Conservation (phyloP, 2,797 vertebrate species). For the Hozukius guyotensis region DNA sequence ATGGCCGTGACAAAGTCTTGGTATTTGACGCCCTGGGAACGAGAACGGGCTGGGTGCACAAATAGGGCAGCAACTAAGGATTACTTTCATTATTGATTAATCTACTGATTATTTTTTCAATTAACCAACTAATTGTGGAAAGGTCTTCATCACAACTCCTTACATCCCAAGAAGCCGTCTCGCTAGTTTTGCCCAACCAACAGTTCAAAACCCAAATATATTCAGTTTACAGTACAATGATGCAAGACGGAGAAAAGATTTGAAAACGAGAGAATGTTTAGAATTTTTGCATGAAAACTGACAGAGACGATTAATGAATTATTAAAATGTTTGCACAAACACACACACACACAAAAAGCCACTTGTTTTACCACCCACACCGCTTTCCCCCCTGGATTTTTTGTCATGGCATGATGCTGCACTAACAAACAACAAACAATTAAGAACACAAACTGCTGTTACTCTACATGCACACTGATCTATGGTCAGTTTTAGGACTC, state of each 20-base stretch:
- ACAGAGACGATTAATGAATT: background rate
- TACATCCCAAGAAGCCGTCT: background rate
- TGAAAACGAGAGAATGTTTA: background rate
- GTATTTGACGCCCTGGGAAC: too few species aligned
- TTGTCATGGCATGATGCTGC: slow-evolving; percentile 27
- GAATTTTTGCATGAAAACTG: background rate
- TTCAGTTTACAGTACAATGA: background rate
- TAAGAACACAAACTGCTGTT: slow-evolving; percentile 38
- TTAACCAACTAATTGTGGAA: background rate
- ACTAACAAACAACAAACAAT: slow-evolving; percentile 33
- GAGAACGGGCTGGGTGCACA: background rate
- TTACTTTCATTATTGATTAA: background rate
- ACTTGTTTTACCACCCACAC: background rate
- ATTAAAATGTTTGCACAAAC: background rate
- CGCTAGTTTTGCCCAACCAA: background rate
- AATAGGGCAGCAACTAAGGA: background rate
- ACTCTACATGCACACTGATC: slow-evolving; percentile 32
- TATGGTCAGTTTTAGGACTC: slow-evolving; percentile 52
- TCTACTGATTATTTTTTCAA: background rate
- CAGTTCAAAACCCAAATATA: background rate
- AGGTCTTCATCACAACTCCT: background rate
- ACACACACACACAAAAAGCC: background rate
- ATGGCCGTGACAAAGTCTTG: too few species aligned
- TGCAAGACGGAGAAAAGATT: background rate
- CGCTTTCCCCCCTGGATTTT: background rate